These are phyloP conservation scores for Leptinotarsa tumamoca DNA, from an alignment of 2,888 invertebrate genomes.

Conservation along the genomic window DNA sequence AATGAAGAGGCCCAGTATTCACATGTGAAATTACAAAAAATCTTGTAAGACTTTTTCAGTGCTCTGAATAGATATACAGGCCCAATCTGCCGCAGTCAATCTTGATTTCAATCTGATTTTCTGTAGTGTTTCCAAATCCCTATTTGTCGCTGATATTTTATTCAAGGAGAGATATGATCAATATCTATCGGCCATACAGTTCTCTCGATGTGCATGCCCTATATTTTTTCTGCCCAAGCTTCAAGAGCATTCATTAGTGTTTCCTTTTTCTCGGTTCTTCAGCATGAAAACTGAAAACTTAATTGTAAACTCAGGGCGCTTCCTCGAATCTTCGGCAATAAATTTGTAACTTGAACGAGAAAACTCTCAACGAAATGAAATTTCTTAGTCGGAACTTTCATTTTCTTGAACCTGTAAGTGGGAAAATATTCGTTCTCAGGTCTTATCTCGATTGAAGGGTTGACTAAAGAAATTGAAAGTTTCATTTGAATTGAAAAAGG, in stretches of 20 bases:
- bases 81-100: too few relatives aligned
- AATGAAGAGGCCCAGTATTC: too few relatives aligned
- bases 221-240: background rate
- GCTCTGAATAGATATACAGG: too few relatives aligned
- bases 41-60: too few relatives aligned
- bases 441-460: background rate
- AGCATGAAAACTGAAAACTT: slow-evolving; percentile 10
- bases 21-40: too few relatives aligned
- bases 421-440: slow-evolving; percentile 5
- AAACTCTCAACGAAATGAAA: slow-evolving; percentile 9
- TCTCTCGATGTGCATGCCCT: background rate
- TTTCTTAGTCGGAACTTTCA: background rate
- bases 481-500: too few relatives aligned
- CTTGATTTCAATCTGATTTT: slow-evolving; percentile 5
- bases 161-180: background rate
- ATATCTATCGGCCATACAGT: background rate
- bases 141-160: slow-evolving; percentile 76
- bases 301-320: background rate
- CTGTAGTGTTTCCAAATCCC: slow-evolving; percentile 85
- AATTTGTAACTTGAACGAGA: background rate
- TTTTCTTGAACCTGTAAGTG: background rate
- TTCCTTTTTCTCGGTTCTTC: slow-evolving; percentile 1
- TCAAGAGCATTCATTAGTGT: background rate
- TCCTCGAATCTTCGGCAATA: background rate
- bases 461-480: background rate